Conservation (phyloP, 92 coral and sea anemone species). For the Pocillopora meandrina region DNA sequence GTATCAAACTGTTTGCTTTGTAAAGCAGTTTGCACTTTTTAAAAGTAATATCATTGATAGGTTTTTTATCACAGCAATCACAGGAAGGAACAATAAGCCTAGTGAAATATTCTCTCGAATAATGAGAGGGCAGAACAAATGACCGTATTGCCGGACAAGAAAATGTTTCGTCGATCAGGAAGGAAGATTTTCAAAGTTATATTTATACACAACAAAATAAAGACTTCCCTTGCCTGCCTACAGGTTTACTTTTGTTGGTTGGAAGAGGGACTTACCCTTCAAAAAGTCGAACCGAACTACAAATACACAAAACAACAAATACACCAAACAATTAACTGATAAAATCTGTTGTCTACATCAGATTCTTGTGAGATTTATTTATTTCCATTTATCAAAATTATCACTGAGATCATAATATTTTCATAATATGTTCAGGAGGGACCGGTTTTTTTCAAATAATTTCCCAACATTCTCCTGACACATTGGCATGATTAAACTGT, state of each 20-base stretch:
- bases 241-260: neutral
- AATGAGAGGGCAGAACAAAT: neutral
- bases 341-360: neutral
- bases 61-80: too few species aligned
- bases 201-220: neutral
- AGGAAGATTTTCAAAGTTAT: neutral
- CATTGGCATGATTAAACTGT: too few species aligned
- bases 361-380: neutral
- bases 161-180: too few species aligned
- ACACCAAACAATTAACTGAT: neutral
- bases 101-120: too few species aligned
- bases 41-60: too few species aligned
- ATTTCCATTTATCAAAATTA: too few species aligned
- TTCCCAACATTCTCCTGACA: too few species aligned
- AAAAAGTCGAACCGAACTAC: neutral
- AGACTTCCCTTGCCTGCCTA: neutral
- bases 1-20: too few species aligned
- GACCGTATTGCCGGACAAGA: neutral
- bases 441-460: neutral
- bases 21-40: too few species aligned
- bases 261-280: neutral
- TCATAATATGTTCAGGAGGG: neutral
- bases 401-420: neutral
- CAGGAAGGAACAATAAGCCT: too few species aligned
- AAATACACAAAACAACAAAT: neutral